phyloP scores from a whole-genome alignment of 2,113 vertebrate species.

The Pygoscelis antarcticus region DNA sequence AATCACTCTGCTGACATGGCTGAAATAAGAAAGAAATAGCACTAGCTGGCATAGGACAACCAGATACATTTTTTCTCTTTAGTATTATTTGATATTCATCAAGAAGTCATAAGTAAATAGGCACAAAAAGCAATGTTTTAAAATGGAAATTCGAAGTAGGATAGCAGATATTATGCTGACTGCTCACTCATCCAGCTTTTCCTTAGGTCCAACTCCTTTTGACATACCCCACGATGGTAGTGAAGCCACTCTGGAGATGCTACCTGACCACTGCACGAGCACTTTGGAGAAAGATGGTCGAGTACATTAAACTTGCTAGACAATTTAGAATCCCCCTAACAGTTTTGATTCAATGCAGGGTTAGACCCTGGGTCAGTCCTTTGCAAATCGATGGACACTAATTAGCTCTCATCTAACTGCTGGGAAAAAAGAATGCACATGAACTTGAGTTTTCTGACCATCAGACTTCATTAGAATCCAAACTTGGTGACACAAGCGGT shows the following conservation, averaged over 20 bases:
- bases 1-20: neutral
- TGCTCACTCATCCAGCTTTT: neutral
- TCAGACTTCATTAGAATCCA: slow-evolving; percentile 9
- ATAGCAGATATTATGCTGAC: neutral
- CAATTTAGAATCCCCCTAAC: slow-evolving; percentile 1
- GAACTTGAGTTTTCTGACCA: neutral
- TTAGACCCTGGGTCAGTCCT: slow-evolving; percentile 22
- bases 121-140: neutral
- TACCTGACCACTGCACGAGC: neutral
- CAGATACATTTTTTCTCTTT: neutral
- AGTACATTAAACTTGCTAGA: slow-evolving; percentile 36
- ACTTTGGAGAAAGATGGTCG: neutral
- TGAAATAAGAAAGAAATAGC: neutral
- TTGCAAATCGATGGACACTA: slow-evolving; percentile 38
- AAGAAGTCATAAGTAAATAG: neutral
- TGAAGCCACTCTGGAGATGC: neutral
- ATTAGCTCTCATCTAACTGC: slow-evolving; percentile 43
- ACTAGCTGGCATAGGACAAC: neutral
- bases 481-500: neutral
- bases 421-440: neutral
- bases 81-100: neutral
- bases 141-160: neutral
- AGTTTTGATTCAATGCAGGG: slow-evolving; percentile 3
- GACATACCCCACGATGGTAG: neutral
- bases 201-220: neutral